Conservation (phyloP, 2,113 vertebrate genomes). For the Fukomys damarensis region DNA sequence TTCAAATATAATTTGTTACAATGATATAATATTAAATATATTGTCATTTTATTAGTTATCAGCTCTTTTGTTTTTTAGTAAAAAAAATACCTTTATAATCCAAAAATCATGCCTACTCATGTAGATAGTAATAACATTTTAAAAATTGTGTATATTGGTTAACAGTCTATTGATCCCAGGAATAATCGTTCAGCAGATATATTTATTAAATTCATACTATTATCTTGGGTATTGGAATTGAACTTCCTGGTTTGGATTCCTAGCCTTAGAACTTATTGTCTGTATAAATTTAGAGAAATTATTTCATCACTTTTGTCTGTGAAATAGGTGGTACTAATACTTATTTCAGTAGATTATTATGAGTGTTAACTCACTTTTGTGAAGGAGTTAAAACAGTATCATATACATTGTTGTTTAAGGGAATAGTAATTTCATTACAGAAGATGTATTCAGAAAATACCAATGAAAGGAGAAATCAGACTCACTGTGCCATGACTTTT, state of each 20-base stretch:
- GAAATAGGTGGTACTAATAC: neutral
- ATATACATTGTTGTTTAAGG: neutral
- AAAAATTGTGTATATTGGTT: neutral
- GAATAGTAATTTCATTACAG: neutral
- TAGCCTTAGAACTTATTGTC: neutral
- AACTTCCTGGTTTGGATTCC: neutral
- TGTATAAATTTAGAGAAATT: neutral
- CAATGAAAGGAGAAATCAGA: neutral
- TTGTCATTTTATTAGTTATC: neutral
- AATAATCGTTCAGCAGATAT: neutral
- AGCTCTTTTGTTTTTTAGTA: neutral
- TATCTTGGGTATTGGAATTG: neutral
- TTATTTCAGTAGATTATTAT: neutral
- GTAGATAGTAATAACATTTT: neutral
- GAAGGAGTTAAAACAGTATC: neutral
- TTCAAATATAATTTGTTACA: neutral
- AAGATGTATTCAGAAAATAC: neutral
- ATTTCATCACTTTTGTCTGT: neutral
- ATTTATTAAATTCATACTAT: neutral
- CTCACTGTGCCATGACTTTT: fast-evolving
- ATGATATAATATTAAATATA: neutral
- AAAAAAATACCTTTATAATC: neutral
- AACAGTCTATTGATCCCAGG: neutral
- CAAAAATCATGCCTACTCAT: neutral
- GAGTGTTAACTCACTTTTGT: neutral